Conservation (phyloP, 2,888 invertebrate genomes). For the Meloe dianella region DNA sequence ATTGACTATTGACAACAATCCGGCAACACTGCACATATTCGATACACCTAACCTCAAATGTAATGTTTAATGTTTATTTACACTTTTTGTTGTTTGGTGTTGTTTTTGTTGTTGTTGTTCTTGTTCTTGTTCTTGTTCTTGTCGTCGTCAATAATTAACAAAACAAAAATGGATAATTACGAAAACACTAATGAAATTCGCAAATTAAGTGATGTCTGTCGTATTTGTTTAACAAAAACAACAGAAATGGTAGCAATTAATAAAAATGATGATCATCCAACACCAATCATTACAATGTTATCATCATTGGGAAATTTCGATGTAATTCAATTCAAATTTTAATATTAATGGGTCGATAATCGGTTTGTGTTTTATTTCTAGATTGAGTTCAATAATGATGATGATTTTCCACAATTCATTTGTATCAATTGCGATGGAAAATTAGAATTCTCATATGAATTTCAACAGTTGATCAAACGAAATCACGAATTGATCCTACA, state of each 20-base stretch:
- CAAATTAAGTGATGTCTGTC: background rate
- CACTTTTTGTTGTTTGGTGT: too few species aligned
- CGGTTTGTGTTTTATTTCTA: conserved; percentile 3
- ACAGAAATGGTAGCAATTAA: background rate
- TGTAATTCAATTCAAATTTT: conserved; percentile 35
- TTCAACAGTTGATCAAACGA: conserved; percentile 40
- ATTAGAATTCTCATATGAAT: conserved; percentile 43
- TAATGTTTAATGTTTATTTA: too few species aligned
- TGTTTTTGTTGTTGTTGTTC: too few species aligned
- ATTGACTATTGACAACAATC: too few species aligned
- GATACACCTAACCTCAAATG: too few species aligned
- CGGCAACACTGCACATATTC: too few species aligned
- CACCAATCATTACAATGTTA: conserved; percentile 39
- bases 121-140: too few species aligned
- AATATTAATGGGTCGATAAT: background rate
- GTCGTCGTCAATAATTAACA: too few species aligned
- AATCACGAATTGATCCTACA: conserved; percentile 7
- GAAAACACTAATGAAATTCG: background rate
- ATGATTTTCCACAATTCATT: conserved; percentile 37
- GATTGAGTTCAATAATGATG: conserved; percentile 32
- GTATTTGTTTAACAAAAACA: conserved; percentile 1
- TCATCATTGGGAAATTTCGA: conserved; percentile 36
- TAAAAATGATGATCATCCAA: conserved; percentile 29
- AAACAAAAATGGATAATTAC: background rate
- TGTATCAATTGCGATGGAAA: conserved; percentile 44